Percentiles rank a stretch among this genome's conserved stretches.
Conservation (phyloP, 2,113 vertebrate species). For the Cynopterus brachyotis region DNA sequence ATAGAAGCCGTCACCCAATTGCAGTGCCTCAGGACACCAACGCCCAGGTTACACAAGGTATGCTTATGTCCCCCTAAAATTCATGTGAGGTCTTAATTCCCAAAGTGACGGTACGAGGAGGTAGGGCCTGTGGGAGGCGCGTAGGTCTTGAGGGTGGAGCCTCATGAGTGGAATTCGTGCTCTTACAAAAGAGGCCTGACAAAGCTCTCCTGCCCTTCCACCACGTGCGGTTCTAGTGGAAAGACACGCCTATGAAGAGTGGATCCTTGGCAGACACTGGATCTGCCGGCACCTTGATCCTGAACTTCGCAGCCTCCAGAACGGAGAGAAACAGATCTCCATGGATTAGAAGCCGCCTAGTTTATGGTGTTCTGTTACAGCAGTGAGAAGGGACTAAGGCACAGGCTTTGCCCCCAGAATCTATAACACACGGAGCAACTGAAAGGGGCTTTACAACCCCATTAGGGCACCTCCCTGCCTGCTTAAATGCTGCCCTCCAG, state of each 20-base stretch:
- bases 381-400: not conserved
- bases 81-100: not conserved
- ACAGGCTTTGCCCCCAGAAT: too few relatives aligned
- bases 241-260: not conserved
- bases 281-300: not conserved
- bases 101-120: not conserved
- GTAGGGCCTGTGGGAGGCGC: not conserved
- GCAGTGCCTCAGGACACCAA: not conserved
- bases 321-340: not conserved
- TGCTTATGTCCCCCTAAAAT: not conserved
- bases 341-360: not conserved
- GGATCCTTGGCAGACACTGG: not conserved
- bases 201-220: not conserved
- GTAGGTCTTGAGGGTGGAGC: not conserved
- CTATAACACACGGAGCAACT: rapidly evolving
- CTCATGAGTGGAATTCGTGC: not conserved
- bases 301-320: not conserved
- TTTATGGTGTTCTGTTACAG: not conserved
- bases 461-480: not conserved
- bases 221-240: not conserved
- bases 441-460: not conserved
- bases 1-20: not conserved
- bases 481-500: not conserved
- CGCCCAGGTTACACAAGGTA: not conserved
- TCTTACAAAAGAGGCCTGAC: not conserved